Evolutionary conservation across 2,113 vertebrate genomes (phyloP), one percentile per base, ranked within the genome.

Genomic region (Cyphomyrus discorhynchus): DNA sequence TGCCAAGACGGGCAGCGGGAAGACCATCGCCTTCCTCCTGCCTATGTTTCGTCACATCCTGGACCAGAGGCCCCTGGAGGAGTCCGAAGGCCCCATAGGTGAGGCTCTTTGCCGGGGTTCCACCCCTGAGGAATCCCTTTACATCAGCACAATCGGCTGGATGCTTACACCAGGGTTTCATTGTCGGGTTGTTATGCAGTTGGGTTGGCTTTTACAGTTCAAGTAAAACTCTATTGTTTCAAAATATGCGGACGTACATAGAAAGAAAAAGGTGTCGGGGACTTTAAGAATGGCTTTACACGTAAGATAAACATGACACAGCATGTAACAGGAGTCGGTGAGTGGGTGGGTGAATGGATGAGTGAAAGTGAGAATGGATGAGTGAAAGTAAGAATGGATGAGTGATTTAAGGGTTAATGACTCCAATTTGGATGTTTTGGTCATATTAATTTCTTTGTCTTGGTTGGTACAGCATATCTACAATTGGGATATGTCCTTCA

Each of bases 11-110:
- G 98, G 98, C 95, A 99, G 98, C 1, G 98, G 98, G 13, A 99
- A 99, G 92, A 99, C 98, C 1, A 99, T 99, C 83, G 98, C 98
- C 7, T 99, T 99, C 94, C 96, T 99, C 1, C 93, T 99, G 91
- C 98, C 98, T 83, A 99, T 99, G 98, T 99, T 98, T 94, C 96
- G 98, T 89, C 98, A 99, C 95, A 99, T 99, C 88, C 97, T 99
- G 97, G 98, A 99, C 95, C 98, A 99, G 94, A 96, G 98, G 92
- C 96, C 97, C 0, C 92, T 99, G 91, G 98, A 99, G 92, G 98
- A 99, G 95, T 95, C 95, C 5, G 98, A 99, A 93, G 98, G 98
- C 17, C 98, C 98, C 31, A 97, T 99, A 93, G 93, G 98, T 99
- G 96, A 92, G 94, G 3, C n/a, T 27, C 3, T 24, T 10, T 21